These are phyloP conservation scores for Melikaiella ostensackeni DNA, from an alignment of 2,888 invertebrate species.

Conservation along the genomic window DNA sequence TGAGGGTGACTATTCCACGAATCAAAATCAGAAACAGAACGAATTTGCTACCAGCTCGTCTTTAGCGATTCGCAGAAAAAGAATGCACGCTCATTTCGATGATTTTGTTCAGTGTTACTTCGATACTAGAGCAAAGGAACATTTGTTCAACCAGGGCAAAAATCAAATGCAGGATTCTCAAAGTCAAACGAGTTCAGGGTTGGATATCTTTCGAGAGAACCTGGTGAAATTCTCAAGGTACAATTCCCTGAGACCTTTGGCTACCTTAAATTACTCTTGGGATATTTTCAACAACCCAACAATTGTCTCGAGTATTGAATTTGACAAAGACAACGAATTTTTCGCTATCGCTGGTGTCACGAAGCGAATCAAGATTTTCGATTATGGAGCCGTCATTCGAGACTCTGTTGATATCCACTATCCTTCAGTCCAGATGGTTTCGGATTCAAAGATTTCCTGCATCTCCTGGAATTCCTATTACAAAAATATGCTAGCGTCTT, in stretches of 20 bases:
- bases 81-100: slow-evolving; percentile 92
- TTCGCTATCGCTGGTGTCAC: slow-evolving; percentile 98
- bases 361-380: slow-evolving; percentile 95
- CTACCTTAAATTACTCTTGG: slow-evolving; percentile 92
- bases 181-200: slow-evolving; percentile 77
- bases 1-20: slow-evolving; percentile 57
- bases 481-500: slow-evolving; percentile 91
- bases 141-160: slow-evolving; percentile 80
- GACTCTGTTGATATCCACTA: slow-evolving; percentile 95
- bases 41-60: slow-evolving; percentile 74
- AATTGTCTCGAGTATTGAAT: slow-evolving; percentile 95
- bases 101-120: slow-evolving; percentile 94
- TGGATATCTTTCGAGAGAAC: slow-evolving; percentile 90
- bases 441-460: slow-evolving; percentile 95
- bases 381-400: slow-evolving; percentile 90
- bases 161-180: slow-evolving; percentile 57
- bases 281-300: slow-evolving; percentile 93
- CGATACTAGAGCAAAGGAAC: slow-evolving; percentile 85
- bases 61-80: slow-evolving; percentile 84
- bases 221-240: slow-evolving; percentile 91
- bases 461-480: slow-evolving; percentile 96
- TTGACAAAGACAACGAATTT: slow-evolving; percentile 96
- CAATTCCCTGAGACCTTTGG: slow-evolving; percentile 87
- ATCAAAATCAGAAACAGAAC: slow-evolving; percentile 57
- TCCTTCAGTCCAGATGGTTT: slow-evolving; percentile 94